Conservation (phyloP, 1,140 invertebrate species). For the Formica selysi region DNA sequence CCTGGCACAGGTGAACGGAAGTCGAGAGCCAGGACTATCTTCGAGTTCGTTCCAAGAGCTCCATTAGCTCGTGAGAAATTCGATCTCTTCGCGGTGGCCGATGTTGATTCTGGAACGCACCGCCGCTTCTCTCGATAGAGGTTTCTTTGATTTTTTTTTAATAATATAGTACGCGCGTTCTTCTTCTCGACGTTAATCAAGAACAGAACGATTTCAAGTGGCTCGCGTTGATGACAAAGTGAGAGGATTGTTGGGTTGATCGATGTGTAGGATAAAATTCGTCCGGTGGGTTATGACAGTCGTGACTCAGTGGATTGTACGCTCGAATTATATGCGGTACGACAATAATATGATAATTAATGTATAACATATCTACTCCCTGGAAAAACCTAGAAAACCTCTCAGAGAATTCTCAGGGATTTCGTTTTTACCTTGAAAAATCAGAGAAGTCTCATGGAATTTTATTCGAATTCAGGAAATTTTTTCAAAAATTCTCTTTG, state of each 20-base stretch:
- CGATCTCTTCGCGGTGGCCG: slow-evolving; percentile 40
- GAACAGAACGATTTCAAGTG: slow-evolving; percentile 1
- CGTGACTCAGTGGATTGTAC: slow-evolving; percentile 45
- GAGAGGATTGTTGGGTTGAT: slow-evolving; percentile 33
- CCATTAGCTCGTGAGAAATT: slow-evolving; percentile 70
- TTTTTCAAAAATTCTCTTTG: no score
- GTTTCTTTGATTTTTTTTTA: background rate
- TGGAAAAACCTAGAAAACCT: no score
- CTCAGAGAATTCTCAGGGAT: no score
- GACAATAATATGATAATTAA: slow-evolving; percentile 53
- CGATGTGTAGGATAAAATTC: slow-evolving; percentile 30
- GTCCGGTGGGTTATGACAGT: slow-evolving; percentile 25
- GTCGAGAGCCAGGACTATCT: slow-evolving; percentile 44
- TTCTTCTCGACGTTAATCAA: background rate
- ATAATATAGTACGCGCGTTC: background rate
- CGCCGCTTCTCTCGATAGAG: background rate
- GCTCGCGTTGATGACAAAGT: background rate
- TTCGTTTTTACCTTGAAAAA: no score
- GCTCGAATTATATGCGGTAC: background rate
- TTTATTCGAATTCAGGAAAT: no score
- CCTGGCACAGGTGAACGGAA: slow-evolving; percentile 75
- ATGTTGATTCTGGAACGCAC: slow-evolving; percentile 28
- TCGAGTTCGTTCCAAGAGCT: slow-evolving; percentile 25
- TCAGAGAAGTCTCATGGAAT: no score
- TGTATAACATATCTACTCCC: background rate